Evolutionary conservation across 2,888 invertebrate species (phyloP).

Genomic region (Sarcophaga subvicina): DNA sequence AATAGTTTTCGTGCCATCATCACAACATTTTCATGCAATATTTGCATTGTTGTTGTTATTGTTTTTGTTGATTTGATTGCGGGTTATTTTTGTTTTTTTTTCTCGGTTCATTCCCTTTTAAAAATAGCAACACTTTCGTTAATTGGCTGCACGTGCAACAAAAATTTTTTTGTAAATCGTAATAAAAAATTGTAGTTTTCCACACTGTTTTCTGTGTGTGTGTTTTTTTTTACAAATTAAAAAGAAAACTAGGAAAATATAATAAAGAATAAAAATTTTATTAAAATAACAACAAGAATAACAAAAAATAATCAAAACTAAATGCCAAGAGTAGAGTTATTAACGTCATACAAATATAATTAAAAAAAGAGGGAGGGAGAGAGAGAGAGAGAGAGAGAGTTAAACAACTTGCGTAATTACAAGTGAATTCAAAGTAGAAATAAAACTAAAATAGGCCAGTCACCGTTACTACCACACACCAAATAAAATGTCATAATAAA

Average conservation of each 20-base stretch:
- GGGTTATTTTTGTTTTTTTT: not conserved
- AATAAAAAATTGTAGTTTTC: not conserved
- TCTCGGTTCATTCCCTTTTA: conserved; percentile 23
- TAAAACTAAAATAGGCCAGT: too few species aligned
- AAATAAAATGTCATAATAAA: too few species aligned
- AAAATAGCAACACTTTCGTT: conserved; percentile 44
- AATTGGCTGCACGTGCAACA: conserved; percentile 39
- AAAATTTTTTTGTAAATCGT: not conserved
- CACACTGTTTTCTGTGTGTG: too few species aligned
- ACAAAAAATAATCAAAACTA: not conserved
- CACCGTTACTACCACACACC: too few species aligned
- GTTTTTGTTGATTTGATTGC: not conserved
- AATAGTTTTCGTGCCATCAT: not conserved
- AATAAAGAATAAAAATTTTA: conserved; percentile 6
- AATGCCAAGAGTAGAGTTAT: not conserved
- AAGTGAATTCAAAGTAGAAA: too few species aligned
- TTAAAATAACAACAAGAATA: not conserved
- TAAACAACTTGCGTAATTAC: too few species aligned
- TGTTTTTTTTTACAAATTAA: not conserved
- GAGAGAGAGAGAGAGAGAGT: too few species aligned
- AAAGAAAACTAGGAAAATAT: not conserved
- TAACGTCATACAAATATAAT: conserved; percentile 20
- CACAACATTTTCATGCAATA: conserved; percentile 1
- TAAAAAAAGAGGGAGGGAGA: not conserved
- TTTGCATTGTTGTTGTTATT: not conserved